phyloP scores from a whole-genome alignment of 2,888 invertebrate species.

The Diploptera punctata region DNA sequence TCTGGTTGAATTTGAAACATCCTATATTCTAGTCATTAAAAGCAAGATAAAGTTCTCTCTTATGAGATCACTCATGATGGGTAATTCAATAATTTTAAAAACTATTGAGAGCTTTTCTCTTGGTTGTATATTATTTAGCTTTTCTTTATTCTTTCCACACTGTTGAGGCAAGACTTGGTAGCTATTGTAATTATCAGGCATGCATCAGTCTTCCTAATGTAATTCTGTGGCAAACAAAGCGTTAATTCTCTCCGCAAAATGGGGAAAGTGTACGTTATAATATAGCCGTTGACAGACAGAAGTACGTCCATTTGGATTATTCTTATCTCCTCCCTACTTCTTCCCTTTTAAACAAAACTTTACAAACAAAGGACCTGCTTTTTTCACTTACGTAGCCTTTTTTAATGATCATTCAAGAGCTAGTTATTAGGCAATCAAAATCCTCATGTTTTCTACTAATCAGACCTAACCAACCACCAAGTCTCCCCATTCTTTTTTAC shows the following conservation, averaged over 20 bases:
- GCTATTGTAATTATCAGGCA: constrained; percentile 20
- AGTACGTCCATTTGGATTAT: constrained; percentile 1
- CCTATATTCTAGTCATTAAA: too few species aligned
- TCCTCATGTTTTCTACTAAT: not conserved
- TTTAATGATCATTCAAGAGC: constrained; percentile 9
- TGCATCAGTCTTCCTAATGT: constrained; percentile 27
- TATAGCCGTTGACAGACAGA: not conserved
- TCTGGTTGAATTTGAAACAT: too few species aligned
- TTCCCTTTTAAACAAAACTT: not conserved
- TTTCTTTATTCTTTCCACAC: constrained; percentile 12
- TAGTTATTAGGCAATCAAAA: constrained; percentile 24
- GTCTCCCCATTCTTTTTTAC: constrained; percentile 3
- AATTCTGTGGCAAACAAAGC: constrained; percentile 35
- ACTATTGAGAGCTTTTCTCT: not conserved
- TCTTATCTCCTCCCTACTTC: not conserved
- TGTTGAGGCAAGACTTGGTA: not conserved
- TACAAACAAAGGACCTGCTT: too few species aligned
- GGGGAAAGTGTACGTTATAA: not conserved
- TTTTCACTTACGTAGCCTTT: not conserved
- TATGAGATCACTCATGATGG: not conserved
- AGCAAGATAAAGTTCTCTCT: too few species aligned
- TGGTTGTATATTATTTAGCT: constrained; percentile 2
- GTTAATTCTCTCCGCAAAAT: constrained; percentile 49
- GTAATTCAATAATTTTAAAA: constrained; percentile 4
- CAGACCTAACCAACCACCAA: constrained; percentile 18